Evolutionary conservation across 2,888 invertebrate species (phyloP), one percentile per base, ranked within the genome.

Genomic region (Sicus ferrugineus): DNA sequence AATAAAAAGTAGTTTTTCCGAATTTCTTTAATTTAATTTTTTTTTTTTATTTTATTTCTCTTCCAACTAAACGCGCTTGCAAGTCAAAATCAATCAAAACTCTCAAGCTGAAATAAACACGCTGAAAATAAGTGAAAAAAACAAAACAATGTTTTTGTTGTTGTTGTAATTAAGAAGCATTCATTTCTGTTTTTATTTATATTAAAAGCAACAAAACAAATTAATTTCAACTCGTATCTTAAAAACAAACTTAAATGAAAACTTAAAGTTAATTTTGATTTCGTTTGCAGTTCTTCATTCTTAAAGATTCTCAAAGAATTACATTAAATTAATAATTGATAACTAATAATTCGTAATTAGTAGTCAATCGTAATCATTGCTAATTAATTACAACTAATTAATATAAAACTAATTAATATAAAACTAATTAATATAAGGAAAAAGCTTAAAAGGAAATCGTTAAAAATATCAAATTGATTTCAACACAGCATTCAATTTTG

Each of bases 201-300:
- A 61, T 42, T 42, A 5, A 26, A 21, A 38, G n/a, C 42, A 42
- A 16, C 28, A 61, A 69, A 73, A 75, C 73, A 74, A 73, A 64
- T 61, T 61, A 28, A 72, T 73, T 54, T 23, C 9, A 46, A 46
- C 14, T 61, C 62, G 69, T 69, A 67, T 72, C 67, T 68, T 46
- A 23, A 2, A 31, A 71, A 67, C 62, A 67, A 54, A 48, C 31
- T 30, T 59, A n/a, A 64, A 56, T 71, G 67, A 59, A 76, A 83
- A 83, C 84, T 84, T 83, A 84, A 79, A 82, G 77, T 81, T 84
- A 81, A 78, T 84, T 83, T 83, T 84, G 84, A 84, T 83, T 81
- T 54, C 11, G 64, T 21, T 54, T 59, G 64, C 52, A 64, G 31
- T 63, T 46, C 30, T 28, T 59, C 16, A 38, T 16, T 42, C 46